Evolutionary conservation across 2,113 vertebrate genomes (phyloP).

Genomic region (Oncorhynchus mykiss): DNA sequence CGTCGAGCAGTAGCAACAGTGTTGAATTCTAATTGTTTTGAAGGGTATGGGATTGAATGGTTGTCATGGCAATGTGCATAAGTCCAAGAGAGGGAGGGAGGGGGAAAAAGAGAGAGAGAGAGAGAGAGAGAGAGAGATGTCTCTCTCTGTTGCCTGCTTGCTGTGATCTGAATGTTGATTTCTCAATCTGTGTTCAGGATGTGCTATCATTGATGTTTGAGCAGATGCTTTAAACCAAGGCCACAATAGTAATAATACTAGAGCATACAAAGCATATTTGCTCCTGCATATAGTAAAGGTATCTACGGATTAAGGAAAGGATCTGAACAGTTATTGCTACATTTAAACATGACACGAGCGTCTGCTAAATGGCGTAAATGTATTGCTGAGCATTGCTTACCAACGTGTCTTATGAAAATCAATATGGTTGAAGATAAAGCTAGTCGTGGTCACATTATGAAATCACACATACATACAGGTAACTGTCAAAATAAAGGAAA

Average conservation of each 20-base stretch:
- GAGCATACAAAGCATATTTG: neutral
- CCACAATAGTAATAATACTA: too few species aligned
- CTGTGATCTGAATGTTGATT: slow-evolving; percentile 39
- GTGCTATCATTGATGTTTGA: slow-evolving; percentile 9
- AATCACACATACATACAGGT: too few species aligned
- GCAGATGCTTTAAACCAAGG: neutral
- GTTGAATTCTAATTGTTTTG: slow-evolving; percentile 79
- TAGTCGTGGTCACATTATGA: too few species aligned
- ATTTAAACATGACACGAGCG: neutral
- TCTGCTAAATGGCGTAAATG: neutral
- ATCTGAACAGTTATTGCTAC: too few species aligned
- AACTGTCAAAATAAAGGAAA: too few species aligned
- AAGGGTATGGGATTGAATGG: slow-evolving; percentile 67
- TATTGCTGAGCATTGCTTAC: neutral
- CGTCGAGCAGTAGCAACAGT: slow-evolving; percentile 57
- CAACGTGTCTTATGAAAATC: too few species aligned
- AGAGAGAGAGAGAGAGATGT: neutral
- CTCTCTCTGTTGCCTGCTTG: slow-evolving; percentile 17
- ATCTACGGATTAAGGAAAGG: neutral
- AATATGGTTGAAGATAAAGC: too few species aligned
- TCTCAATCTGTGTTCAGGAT: slow-evolving; percentile 12
- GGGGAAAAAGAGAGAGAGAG: too few species aligned
- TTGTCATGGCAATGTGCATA: slow-evolving; percentile 72
- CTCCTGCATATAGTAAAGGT: neutral
- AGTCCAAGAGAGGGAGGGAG: neutral